Evolutionary conservation across 2,888 invertebrate species (phyloP).

Genomic region (Xylota segnis): DNA sequence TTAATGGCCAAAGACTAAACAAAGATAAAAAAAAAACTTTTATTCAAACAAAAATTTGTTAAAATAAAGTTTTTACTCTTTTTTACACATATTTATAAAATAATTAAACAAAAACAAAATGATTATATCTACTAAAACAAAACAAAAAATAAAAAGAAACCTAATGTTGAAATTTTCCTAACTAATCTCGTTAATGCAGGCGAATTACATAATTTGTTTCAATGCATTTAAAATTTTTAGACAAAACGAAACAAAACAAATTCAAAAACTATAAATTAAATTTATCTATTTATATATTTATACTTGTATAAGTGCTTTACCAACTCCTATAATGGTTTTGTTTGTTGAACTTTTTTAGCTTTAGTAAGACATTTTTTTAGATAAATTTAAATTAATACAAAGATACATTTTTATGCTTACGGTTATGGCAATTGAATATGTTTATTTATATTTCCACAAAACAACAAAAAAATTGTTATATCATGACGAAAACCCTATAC

Average conservation of each 20-base stretch:
- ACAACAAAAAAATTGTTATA: slow-evolving; percentile 61
- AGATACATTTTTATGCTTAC: slow-evolving; percentile 66
- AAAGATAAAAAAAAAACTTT: slow-evolving; percentile 30
- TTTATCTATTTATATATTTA: slow-evolving; percentile 72
- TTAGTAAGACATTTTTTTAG: slow-evolving; percentile 51
- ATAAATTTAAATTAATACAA: slow-evolving; percentile 66
- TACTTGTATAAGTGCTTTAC: slow-evolving; percentile 74
- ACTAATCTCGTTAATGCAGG: slow-evolving; percentile 40
- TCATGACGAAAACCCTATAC: slow-evolving; percentile 61
- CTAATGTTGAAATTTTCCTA: slow-evolving; percentile 29
- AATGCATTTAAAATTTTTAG: slow-evolving; percentile 51
- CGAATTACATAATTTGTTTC: slow-evolving; percentile 44
- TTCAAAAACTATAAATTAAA: slow-evolving; percentile 54
- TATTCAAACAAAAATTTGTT: slow-evolving; percentile 49
- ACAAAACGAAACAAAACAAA: slow-evolving; percentile 17
- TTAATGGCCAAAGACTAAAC: slow-evolving; percentile 67
- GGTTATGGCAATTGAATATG: slow-evolving; percentile 54
- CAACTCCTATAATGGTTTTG: slow-evolving; percentile 67
- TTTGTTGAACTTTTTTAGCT: slow-evolving; percentile 67
- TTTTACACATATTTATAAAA: slow-evolving; percentile 60
- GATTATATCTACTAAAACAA: slow-evolving; percentile 11
- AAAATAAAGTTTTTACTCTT: slow-evolving; percentile 57
- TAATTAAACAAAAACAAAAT: slow-evolving; percentile 38
- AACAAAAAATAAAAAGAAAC: slow-evolving; percentile 8
- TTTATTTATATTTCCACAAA: slow-evolving; percentile 61